Base-by-base conservation (phyloP, 2,888 invertebrate species). In the Pycnomerus fuliginosus region DNA sequence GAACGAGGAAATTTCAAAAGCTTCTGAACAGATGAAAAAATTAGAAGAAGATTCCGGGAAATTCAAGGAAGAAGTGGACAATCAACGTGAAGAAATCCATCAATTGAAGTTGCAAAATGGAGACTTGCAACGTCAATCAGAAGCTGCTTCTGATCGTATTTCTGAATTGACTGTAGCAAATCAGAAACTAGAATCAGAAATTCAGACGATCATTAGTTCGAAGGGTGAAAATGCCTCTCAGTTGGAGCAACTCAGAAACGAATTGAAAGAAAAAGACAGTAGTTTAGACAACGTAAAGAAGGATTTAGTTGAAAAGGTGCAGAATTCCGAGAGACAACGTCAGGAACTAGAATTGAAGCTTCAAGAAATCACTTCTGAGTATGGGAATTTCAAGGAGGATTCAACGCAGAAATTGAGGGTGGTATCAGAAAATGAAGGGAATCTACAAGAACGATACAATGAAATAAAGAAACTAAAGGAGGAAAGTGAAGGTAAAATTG, bases 101-200 rank as follows among this genome's bases (percentile, higher is more conserved):
- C 27, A 29, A 14, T 35, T 39, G 15, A 3, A 22, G 15, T 15
- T 48, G 12, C 16, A 11, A n/a, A 17, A 35, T n/a, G 32, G 35
- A 3, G 29, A 32, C 16, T 44, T 58, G 16, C 39, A 53, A 41
- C 53, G 45, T 22, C 58, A 61, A 14, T 35, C 52, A 12, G 39
- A 50, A 10, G 35, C 33, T 3, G 39, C 44, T 0, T 16, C 42
- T 55, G 74, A 76, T 55, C 74, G 73, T 33, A 52, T 76, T 30
- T 74, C 74, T 40, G 74, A 76, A 59, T 52, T 74, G 22, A 71
- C 75, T 20, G 41, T 36, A 28, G 15, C 30, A 1, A 52, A 48
- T 25, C 30, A 46, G 15, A 29, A 43, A 27, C 25, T 55, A 12
- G 44, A 55, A 31, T 16, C 15, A 11, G 44, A 31, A 42, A 25